Evolutionary conservation across 2,888 invertebrate species (phyloP).

Genomic region (Cyclophora albipunctata): DNA sequence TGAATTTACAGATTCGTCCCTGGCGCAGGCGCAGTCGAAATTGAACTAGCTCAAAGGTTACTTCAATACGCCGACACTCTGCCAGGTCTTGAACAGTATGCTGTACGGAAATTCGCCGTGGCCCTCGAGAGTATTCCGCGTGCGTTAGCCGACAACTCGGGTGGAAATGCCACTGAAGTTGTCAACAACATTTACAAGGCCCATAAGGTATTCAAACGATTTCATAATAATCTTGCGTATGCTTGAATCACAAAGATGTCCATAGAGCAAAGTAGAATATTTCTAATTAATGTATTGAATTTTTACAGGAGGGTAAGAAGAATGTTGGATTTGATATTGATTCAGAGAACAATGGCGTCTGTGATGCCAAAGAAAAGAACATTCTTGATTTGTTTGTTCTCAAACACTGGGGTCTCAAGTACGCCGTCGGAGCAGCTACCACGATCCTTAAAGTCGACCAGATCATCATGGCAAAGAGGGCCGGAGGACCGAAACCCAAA

Average conservation of each 20-base stretch:
- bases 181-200: conserved; percentile 93
- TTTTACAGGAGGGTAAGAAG: conserved; percentile 81
- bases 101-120: conserved; percentile 92
- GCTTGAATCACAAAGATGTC: no score
- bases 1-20: conserved; percentile 79
- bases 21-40: conserved; percentile 97
- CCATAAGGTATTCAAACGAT: conserved; percentile 78
- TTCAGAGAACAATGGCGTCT: conserved; percentile 79
- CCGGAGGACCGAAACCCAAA: conserved; percentile 94
- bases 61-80: conserved; percentile 91
- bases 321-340: conserved; percentile 92
- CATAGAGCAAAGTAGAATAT: not conserved
- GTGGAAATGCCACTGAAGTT: conserved; percentile 89
- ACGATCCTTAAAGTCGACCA: conserved; percentile 96
- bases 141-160: conserved; percentile 95
- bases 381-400: conserved; percentile 89
- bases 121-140: conserved; percentile 94
- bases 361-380: conserved; percentile 85
- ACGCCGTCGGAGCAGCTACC: conserved; percentile 93
- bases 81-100: conserved; percentile 97
- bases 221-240: not conserved
- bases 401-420: conserved; percentile 96
- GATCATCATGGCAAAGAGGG: conserved; percentile 98
- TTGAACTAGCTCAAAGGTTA: conserved; percentile 92
- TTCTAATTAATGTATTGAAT: not conserved